A percentile compares a stretch with the other conserved stretches of the same genome.
Conservation (phyloP, 1,140 invertebrate genomes). For the Meloidogyne exigua region DNA sequence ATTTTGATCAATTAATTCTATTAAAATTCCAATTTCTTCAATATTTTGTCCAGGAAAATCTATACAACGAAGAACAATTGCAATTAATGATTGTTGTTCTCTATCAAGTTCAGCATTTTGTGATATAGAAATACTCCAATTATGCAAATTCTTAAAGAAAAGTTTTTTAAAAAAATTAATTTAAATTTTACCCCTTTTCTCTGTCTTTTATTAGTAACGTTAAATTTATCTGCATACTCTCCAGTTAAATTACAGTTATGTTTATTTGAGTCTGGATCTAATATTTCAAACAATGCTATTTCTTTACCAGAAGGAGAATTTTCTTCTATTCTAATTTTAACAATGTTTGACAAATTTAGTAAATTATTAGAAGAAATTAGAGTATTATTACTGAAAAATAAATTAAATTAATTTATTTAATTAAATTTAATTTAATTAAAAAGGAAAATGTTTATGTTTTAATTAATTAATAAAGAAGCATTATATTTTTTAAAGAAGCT, state of each 20-base stretch:
- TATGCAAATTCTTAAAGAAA: neutral
- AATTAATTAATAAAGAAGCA: too few species aligned
- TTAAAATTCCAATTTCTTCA: conserved; percentile 31
- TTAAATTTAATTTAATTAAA: too few species aligned
- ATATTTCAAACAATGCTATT: neutral
- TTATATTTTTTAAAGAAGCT: too few species aligned
- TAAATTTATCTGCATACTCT: neutral
- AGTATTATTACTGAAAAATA: neutral
- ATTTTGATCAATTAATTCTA: conserved; percentile 38
- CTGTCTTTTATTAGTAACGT: neutral
- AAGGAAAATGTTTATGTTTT: too few species aligned
- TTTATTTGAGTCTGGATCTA: conserved; percentile 12
- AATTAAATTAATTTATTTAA: too few species aligned
- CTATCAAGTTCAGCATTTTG: conserved; percentile 28
- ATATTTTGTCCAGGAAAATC: conserved; percentile 38
- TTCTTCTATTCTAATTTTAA: neutral
- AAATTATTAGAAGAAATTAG: neutral
- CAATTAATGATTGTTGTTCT: conserved; percentile 19
- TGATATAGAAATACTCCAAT: conserved; percentile 22
- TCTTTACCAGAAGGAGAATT: neutral
- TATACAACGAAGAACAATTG: conserved; percentile 35
- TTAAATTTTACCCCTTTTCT: conserved; percentile 9
- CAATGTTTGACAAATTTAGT: neutral
- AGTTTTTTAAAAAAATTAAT: too few species aligned
- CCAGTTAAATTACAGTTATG: conserved; percentile 14